phyloP scores from a whole-genome alignment of 2,113 vertebrate genomes.

The Psilopsiagon aurifrons region DNA sequence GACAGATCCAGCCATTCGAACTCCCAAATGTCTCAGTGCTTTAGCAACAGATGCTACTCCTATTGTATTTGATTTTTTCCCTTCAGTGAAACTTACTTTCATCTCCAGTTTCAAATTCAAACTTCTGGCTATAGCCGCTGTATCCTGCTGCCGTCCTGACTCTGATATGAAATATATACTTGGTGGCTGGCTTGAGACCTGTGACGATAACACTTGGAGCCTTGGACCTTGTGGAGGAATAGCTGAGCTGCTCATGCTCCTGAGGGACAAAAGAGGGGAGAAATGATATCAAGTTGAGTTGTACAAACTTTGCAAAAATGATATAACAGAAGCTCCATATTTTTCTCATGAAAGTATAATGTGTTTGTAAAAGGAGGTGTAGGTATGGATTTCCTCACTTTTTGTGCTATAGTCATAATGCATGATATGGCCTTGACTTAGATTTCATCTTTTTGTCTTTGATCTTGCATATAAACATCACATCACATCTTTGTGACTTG shows the following conservation, averaged over 20 bases:
- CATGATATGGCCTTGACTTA: constrained; percentile 45
- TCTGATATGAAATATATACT: constrained; percentile 92
- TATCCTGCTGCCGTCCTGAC: constrained; percentile 88
- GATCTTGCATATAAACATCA: background rate
- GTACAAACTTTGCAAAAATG: constrained; percentile 20
- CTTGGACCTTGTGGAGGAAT: constrained; percentile 93
- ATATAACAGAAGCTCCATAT: constrained; percentile 39
- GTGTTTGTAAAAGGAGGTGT: constrained; percentile 11
- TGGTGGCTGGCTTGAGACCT: constrained; percentile 90
- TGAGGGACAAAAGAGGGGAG: constrained; percentile 75
- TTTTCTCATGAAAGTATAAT: constrained; percentile 50
- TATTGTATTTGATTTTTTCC: background rate
- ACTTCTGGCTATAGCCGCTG: constrained; percentile 92
- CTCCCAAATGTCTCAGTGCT: background rate
- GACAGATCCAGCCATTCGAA: background rate
- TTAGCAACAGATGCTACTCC: constrained; percentile 4
- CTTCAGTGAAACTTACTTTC: constrained; percentile 84
- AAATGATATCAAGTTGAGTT: constrained; percentile 59
- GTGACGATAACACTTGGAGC: constrained; percentile 93
- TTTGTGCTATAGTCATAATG: constrained; percentile 16
- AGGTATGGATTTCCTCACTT: constrained; percentile 26
- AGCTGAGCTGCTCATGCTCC: constrained; percentile 94
- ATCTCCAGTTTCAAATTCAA: constrained; percentile 94
- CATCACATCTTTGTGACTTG: background rate
- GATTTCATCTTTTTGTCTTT: background rate